These are phyloP conservation scores for Cynodonichthys magdalenae DNA, from an alignment of 2,797 vertebrate species.

Conservation along the genomic window DNA sequence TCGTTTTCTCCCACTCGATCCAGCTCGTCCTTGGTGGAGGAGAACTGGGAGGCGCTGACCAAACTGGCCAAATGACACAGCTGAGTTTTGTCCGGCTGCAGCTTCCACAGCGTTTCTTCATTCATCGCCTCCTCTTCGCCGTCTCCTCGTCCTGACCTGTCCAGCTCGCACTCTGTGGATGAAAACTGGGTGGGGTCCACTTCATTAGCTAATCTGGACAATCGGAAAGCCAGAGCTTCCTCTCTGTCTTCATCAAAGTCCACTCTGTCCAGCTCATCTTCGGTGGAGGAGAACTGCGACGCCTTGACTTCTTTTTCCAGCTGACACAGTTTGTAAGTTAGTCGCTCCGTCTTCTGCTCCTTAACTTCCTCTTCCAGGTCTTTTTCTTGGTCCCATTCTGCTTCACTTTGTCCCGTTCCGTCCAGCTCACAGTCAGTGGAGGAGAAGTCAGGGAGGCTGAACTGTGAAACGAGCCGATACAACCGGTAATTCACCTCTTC, in stretches of 20 bases:
- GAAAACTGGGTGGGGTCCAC: slow-evolving; percentile 60
- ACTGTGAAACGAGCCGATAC: slow-evolving; percentile 57
- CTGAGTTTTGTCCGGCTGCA: slow-evolving; percentile 46
- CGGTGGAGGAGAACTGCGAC: slow-evolving; percentile 71
- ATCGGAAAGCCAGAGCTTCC: slow-evolving; percentile 54
- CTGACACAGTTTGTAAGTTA: slow-evolving; percentile 53
- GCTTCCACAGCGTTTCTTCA: slow-evolving; percentile 56
- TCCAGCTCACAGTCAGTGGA: slow-evolving; percentile 63
- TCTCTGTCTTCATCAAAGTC: slow-evolving; percentile 27
- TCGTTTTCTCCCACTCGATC: slow-evolving; percentile 42
- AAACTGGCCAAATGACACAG: slow-evolving; percentile 58
- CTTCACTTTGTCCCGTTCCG: slow-evolving; percentile 35
- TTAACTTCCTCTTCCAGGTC: slow-evolving; percentile 23
- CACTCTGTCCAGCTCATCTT: slow-evolving; percentile 73
- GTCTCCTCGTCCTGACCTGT: slow-evolving; percentile 31
- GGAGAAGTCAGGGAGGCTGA: slow-evolving; percentile 58
- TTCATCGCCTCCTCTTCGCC: slow-evolving; percentile 30
- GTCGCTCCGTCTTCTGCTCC: slow-evolving; percentile 28
- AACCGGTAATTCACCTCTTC: slow-evolving; percentile 50
- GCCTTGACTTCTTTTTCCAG: slow-evolving; percentile 57
- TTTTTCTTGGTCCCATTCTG: slow-evolving; percentile 26
- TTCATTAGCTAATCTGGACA: slow-evolving; percentile 58
- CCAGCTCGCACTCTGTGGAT: slow-evolving; percentile 67
- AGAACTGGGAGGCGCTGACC: slow-evolving; percentile 65
- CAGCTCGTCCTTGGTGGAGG: slow-evolving; percentile 70